phyloP scores from a whole-genome alignment of 2,888 invertebrate species.

The Ochropleura leucogaster region DNA sequence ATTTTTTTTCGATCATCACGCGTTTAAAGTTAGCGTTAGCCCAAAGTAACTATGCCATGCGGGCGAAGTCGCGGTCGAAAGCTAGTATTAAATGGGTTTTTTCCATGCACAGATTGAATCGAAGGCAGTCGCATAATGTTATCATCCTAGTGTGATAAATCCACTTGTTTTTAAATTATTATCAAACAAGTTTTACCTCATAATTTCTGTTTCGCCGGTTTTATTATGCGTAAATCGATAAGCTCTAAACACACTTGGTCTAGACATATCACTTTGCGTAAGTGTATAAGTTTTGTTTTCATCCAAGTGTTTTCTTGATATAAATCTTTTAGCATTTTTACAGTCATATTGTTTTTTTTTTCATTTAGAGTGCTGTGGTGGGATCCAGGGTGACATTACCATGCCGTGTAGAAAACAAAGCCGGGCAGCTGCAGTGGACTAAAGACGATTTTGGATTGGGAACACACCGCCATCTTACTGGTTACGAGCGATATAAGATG shows the following conservation, averaged over 20 bases:
- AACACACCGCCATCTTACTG: slow-evolving; percentile 96
- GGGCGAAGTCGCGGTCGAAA: too few relatives aligned
- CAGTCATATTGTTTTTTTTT: not conserved
- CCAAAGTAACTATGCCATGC: too few relatives aligned
- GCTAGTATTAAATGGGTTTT: too few relatives aligned
- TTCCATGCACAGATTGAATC: too few relatives aligned
- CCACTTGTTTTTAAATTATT: too few relatives aligned
- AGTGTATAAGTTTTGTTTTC: slow-evolving; percentile 9
- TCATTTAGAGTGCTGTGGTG: slow-evolving; percentile 94
- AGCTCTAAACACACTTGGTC: slow-evolving; percentile 1
- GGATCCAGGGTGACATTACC: slow-evolving; percentile 97
- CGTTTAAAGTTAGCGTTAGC: too few relatives aligned
- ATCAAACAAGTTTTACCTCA: not conserved
- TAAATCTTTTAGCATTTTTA: not conserved
- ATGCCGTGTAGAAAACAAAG: slow-evolving; percentile 96
- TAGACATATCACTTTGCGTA: slow-evolving; percentile 14
- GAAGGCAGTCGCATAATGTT: not conserved
- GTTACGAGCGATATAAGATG: slow-evolving; percentile 98
- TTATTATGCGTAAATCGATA: not conserved
- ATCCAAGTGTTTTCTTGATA: not conserved
- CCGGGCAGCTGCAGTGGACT: slow-evolving; percentile 98
- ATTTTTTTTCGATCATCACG: too few relatives aligned
- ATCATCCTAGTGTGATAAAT: not conserved
- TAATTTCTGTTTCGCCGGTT: not conserved
- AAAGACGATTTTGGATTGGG: slow-evolving; percentile 99